Base-by-base conservation (phyloP, 1,140 invertebrate genomes). In the Hestina assimilis region DNA sequence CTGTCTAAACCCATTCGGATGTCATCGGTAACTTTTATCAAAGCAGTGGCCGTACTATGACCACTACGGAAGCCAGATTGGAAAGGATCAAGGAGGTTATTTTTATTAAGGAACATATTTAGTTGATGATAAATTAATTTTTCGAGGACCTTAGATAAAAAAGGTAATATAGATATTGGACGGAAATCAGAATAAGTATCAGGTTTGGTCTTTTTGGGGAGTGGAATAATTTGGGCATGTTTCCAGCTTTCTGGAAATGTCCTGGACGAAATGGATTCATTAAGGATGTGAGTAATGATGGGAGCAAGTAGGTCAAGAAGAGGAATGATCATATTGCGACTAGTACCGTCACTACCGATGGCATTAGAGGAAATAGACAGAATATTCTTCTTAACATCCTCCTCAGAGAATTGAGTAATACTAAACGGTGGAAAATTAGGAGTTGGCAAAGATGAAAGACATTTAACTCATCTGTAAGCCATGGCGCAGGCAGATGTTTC, bases 241-340 rank as follows among this genome's bases (percentile, higher is more conserved):
- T 31, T 31, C 28, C 28, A 31, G 29, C n/a, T 19, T 41, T 23
- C 11, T 35, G 21, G 48, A 51, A 38, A 51, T 1, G 19, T 11
- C 2, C 23, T 8, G 9, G 48, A 41, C 4, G 48, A 28, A 17
- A 51, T 12, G 11, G 48, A 51, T 17, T 26, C 40, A 28, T 40
- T 51, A n/a, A 51, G 1, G n/a, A 43, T 53, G 12, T 53, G 50
- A 26, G 50, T 53, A 12, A 53, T 43, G 50, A 43, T 23, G 14
- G 40, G 50, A 31, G 14, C 20, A 3, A 53, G 8, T 12, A 53
- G 8, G 29, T 53, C 38, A 8, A 17, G 31, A 12, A 53, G 21
- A 7, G 40, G 40, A 2, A 53, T n/a, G 12, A 43, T 9, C 50
- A 53, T 43, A 21, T 26, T 26, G 12, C 26, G 35, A 43, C 50